Percentiles rank a stretch among this genome's conserved stretches.
Conservation (phyloP, 2,888 invertebrate genomes). For the Phengaris alcon region DNA sequence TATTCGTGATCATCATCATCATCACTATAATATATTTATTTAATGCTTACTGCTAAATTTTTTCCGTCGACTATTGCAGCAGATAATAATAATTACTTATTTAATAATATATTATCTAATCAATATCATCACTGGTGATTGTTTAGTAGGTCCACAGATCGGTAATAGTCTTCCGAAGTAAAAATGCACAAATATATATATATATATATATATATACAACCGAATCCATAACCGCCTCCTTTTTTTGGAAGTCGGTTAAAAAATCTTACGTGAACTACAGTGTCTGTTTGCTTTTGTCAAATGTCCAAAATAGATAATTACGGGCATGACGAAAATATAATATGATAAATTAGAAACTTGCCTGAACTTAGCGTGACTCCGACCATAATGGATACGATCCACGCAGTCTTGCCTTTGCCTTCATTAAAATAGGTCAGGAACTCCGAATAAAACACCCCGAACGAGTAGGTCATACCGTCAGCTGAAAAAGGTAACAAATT, state of each 20-base stretch:
- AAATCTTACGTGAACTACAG: neutral
- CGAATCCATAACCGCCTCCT: neutral
- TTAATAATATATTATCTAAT: too few relatives aligned
- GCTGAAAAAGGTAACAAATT: conserved; percentile 79
- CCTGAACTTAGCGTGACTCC: conserved; percentile 97
- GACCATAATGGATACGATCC: conserved; percentile 96
- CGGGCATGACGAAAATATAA: neutral
- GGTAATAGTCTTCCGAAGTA: too few relatives aligned
- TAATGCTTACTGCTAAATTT: too few relatives aligned
- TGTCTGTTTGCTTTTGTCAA: neutral
- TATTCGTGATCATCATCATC: too few relatives aligned
- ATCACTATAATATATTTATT: too few relatives aligned
- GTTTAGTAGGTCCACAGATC: too few relatives aligned
- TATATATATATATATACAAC: too few relatives aligned
- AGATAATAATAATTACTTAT: too few relatives aligned
- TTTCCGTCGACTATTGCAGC: too few relatives aligned
- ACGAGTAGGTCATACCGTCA: conserved; percentile 98
- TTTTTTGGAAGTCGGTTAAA: too few relatives aligned
- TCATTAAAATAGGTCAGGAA: conserved; percentile 91
- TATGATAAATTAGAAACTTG: conserved; percentile 53
- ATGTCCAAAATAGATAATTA: neutral
- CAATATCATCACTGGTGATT: too few relatives aligned
- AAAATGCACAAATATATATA: too few relatives aligned
- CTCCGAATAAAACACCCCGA: conserved; percentile 95
- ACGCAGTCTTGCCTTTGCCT: conserved; percentile 91